Conservation (phyloP, 2,888 invertebrate species). For the Agonopterix heracliana region DNA sequence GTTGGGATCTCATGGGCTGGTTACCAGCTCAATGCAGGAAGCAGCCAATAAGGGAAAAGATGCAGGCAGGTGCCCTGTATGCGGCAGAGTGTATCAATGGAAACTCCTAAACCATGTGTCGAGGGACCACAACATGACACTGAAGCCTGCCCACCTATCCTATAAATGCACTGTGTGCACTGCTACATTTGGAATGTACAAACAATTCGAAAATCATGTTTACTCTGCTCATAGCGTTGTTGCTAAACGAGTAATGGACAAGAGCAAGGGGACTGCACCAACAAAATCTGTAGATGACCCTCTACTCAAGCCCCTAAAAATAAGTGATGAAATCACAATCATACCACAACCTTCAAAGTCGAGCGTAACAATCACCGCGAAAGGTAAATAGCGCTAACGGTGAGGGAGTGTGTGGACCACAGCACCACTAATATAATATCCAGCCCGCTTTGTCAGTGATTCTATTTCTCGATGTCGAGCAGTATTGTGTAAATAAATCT, state of each 20-base stretch:
- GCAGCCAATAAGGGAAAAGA: conserved; percentile 97
- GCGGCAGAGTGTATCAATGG: conserved; percentile 89
- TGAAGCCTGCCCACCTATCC: conserved; percentile 94
- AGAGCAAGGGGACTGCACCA: conserved; percentile 72
- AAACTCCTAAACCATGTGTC: conserved; percentile 95
- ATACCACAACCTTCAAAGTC: conserved; percentile 89
- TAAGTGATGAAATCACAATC: conserved; percentile 94
- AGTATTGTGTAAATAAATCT: conserved; percentile 68
- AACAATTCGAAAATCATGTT: conserved; percentile 96
- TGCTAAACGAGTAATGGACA: conserved; percentile 90
- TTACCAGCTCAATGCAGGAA: conserved; percentile 97
- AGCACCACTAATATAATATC: conserved; percentile 22
- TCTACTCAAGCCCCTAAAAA: conserved; percentile 88
- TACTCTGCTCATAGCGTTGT: conserved; percentile 96
- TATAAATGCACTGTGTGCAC: conserved; percentile 98
- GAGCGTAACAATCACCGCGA: conserved; percentile 61
- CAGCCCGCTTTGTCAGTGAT: conserved; percentile 37
- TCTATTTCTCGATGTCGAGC: conserved; percentile 48
- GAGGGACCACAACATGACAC: conserved; percentile 93
- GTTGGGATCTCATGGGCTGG: conserved; percentile 94
- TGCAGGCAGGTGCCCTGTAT: conserved; percentile 95
- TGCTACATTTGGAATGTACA: conserved; percentile 96
- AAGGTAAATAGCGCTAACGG: conserved; percentile 61
- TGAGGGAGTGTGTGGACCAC: conserved; percentile 31
- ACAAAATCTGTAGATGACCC: conserved; percentile 72